phyloP scores from a whole-genome alignment of 2,888 invertebrate species.

The Callinectes sapidus region DNA sequence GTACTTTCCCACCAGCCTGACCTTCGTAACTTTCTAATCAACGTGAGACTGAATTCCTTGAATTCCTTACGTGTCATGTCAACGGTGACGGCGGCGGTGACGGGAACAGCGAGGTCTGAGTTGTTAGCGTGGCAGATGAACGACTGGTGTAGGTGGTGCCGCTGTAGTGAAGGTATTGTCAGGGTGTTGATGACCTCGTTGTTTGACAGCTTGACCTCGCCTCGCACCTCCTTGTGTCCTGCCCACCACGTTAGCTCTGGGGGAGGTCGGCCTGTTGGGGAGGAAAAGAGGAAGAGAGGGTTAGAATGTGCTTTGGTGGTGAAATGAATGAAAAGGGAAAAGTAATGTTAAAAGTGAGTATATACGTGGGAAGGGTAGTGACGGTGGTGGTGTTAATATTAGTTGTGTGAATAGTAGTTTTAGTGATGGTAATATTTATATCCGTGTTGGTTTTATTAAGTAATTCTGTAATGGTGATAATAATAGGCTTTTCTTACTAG shows the following conservation, averaged over 20 bases:
- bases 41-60: neutral
- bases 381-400: neutral
- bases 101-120: conserved; percentile 65
- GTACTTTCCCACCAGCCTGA: neutral
- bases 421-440: neutral
- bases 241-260: conserved; percentile 68
- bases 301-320: no score
- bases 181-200: conserved; percentile 66
- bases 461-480: no score
- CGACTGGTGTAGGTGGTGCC: conserved; percentile 66
- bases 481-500: no score
- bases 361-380: no score
- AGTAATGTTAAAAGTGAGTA: no score
- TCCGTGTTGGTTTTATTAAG: neutral
- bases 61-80: conserved; percentile 68
- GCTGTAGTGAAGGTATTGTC: conserved; percentile 61
- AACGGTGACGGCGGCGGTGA: conserved; percentile 71
- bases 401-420: neutral
- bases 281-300: neutral
- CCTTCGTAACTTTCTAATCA: neutral
- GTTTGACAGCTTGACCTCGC: conserved; percentile 33
- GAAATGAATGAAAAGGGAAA: no score
- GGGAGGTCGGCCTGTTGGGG: conserved; percentile 67
- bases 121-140: conserved; percentile 65
- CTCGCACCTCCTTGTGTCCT: conserved; percentile 65